Evolutionary conservation across 2,888 invertebrate species (phyloP).

Genomic region (Tipula unca): DNA sequence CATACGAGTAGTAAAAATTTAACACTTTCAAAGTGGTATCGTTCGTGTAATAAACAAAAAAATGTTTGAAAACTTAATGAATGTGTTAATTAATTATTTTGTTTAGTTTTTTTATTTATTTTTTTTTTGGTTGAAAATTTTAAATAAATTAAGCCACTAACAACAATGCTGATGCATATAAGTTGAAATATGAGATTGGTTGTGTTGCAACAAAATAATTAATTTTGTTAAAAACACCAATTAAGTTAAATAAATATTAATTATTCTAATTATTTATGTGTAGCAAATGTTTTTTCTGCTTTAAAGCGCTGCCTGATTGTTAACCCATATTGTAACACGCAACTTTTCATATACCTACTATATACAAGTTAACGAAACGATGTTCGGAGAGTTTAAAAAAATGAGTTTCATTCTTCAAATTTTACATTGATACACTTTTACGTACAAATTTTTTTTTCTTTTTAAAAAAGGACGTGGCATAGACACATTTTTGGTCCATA

Average conservation of each 20-base stretch:
- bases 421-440: no score
- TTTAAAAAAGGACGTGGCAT: no score
- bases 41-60: background rate
- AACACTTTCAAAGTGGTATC: background rate
- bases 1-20: background rate
- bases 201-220: background rate
- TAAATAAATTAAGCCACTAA: background rate
- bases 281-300: background rate
- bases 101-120: background rate
- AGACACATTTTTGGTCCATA: no score
- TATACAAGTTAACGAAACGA: no score
- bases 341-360: no score
- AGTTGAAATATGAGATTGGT: background rate
- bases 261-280: background rate
- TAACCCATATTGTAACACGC: no score
- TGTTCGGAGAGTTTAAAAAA: no score
- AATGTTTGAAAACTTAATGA: background rate
- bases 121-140: background rate
- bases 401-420: no score
- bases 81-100: background rate
- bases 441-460: no score
- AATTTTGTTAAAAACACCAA: background rate
- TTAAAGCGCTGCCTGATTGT: no score
- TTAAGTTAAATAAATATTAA: background rate
- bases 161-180: background rate